Base-by-base conservation (phyloP, 2,113 vertebrate genomes). In the Anolis sagrei region DNA sequence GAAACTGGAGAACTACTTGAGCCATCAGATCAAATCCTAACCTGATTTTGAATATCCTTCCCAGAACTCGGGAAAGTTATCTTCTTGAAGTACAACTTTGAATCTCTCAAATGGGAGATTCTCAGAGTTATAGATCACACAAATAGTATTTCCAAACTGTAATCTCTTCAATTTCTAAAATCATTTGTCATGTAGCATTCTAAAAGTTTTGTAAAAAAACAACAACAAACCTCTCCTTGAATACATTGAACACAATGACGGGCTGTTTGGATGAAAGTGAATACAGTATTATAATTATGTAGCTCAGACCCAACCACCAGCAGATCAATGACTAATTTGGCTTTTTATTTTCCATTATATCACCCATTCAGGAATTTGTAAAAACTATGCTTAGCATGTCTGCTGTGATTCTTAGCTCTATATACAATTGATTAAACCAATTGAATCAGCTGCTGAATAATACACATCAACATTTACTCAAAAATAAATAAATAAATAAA, bases 371-470 rank as follows among this genome's bases (percentile, higher is more conserved):
- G 75, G 23, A 62, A 68, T 85, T 79, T 90, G 29, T 76, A 68
- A 91, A 76, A 61, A 73, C 36, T 27, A 61, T 79, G 81, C 79
- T 64, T 86, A 87, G 21, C 14, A 70, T 87, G 76, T 90, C 81
- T 68, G 27, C 64, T 29, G 29, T 44, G 39, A 44, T 44, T 16
- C 54, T 58, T 58, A 58, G 18, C 13, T 58, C 54, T 58, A 58
- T 16, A 58, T 58, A 13, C 3, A 58, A 16, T 18, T 58, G 54
- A 36, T 29, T 34, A 58, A 58, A 58, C 54, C 14, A 13, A 58
- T 58, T 58, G 54, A 58, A 18, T 58, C 54, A 58, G 54, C 18
- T 16, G 54, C 51, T 54, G 51, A 54, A 54, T 54, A 54, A 14
- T 54, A 54, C 10, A 14, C 13, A 16, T 58, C 54, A 58, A 16